Percentiles rank a stretch among this genome's conserved stretches.
These are phyloP conservation scores for Enteromius mattozi DNA, from an alignment of 2,797 vertebrate species.

Conservation along the genomic window DNA sequence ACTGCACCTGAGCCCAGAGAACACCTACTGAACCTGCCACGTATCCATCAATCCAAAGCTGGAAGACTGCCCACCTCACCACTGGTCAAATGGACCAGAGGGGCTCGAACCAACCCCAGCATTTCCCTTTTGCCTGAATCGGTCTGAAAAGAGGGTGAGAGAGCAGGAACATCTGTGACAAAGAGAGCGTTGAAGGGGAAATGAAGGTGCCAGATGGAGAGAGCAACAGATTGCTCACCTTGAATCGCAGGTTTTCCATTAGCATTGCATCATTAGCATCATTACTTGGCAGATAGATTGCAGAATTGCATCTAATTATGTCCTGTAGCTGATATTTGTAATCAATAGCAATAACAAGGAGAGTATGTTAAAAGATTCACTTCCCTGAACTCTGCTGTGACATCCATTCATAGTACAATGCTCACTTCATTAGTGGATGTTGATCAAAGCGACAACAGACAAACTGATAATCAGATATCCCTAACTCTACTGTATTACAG, in stretches of 20 bases:
- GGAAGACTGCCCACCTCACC: slow-evolving; percentile 30
- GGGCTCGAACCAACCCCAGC: slow-evolving; percentile 23
- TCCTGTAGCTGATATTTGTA: background rate
- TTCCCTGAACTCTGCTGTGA: background rate
- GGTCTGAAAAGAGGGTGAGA: slow-evolving; percentile 11
- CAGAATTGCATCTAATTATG: background rate
- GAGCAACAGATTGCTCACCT: slow-evolving; percentile 29
- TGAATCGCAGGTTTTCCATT: slow-evolving; percentile 21
- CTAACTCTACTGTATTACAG: background rate
- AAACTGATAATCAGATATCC: background rate
- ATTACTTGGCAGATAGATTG: slow-evolving; percentile 27
- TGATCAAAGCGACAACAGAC: slow-evolving; percentile 16
- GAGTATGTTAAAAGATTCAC: background rate
- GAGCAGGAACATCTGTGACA: background rate
- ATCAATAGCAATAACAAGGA: slow-evolving; percentile 20
- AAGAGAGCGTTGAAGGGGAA: slow-evolving; percentile 25
- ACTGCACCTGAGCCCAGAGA: slow-evolving; percentile 33
- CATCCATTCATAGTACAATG: background rate
- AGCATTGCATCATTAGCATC: slow-evolving; percentile 15
- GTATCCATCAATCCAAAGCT: slow-evolving; percentile 57
- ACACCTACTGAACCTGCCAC: slow-evolving; percentile 54
- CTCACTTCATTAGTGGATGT: slow-evolving; percentile 20
- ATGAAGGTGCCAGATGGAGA: slow-evolving; percentile 33
- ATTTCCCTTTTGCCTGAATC: background rate
- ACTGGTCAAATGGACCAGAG: slow-evolving; percentile 6